phyloP scores from a whole-genome alignment of 2,888 invertebrate genomes.

The Lasioglossum vierecki region DNA sequence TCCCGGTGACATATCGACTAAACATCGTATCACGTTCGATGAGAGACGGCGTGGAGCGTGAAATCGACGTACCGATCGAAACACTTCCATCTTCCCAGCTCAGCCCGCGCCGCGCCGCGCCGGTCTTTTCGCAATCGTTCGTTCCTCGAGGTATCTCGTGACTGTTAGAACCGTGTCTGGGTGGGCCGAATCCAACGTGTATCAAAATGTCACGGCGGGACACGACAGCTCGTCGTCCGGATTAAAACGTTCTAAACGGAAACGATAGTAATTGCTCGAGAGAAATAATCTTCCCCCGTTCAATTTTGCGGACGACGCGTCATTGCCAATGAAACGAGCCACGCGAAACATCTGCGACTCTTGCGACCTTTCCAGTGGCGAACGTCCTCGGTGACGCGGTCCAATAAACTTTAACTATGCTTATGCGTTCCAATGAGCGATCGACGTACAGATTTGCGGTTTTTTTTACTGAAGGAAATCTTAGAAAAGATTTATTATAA shows the following conservation, averaged over 20 bases:
- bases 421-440: background rate
- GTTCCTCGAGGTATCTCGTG: slow-evolving; percentile 56
- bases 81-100: slow-evolving; percentile 47
- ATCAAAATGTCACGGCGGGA: slow-evolving; percentile 62
- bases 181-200: slow-evolving; percentile 38
- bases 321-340: slow-evolving; percentile 1
- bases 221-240: slow-evolving; percentile 48
- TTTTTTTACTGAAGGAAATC: no score
- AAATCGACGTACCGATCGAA: slow-evolving; percentile 76
- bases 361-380: background rate
- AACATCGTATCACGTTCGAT: slow-evolving; percentile 78
- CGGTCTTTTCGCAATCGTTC: slow-evolving; percentile 31
- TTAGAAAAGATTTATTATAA: no score
- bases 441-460: background rate
- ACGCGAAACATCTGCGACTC: background rate
- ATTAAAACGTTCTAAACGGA: slow-evolving; percentile 56
- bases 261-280: slow-evolving; percentile 29
- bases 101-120: background rate
- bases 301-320: background rate
- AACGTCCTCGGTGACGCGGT: background rate
- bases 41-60: slow-evolving; percentile 76
- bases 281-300: slow-evolving; percentile 1
- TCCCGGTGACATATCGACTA: slow-evolving; percentile 76
- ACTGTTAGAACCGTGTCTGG: slow-evolving; percentile 53
- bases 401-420: background rate